A percentile compares a stretch with the other conserved stretches of the same genome.
Evolutionary conservation across 2,888 invertebrate genomes (phyloP).

Genomic region (Prenolepis imparis): DNA sequence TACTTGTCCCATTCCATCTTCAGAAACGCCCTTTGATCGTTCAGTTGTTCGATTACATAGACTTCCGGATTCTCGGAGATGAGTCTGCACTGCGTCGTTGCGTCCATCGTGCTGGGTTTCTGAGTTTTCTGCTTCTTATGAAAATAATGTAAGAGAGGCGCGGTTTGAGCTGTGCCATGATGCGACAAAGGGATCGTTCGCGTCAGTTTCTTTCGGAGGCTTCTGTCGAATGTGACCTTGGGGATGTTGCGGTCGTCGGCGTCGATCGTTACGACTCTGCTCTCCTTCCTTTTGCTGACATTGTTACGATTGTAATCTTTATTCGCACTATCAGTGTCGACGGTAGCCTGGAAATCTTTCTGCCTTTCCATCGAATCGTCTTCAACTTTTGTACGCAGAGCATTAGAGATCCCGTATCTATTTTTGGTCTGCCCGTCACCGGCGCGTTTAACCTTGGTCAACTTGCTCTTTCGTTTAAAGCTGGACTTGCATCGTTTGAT

Average conservation of each 20-base stretch:
- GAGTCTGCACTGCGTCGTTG: conserved; percentile 79
- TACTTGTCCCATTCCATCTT: conserved; percentile 43
- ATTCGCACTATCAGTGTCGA: background rate
- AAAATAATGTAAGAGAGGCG: conserved; percentile 18
- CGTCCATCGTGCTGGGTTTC: conserved; percentile 68
- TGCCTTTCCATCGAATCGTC: background rate
- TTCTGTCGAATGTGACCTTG: conserved; percentile 3
- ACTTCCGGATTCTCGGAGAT: conserved; percentile 67
- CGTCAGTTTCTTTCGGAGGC: conserved; percentile 20
- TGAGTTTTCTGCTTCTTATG: conserved; percentile 16
- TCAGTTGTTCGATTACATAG: conserved; percentile 27
- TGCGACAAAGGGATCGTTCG: conserved; percentile 22
- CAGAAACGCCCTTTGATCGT: conserved; percentile 25
- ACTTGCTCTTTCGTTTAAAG: conserved; percentile 52
- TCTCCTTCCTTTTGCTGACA: conserved; percentile 32
- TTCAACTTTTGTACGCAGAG: background rate
- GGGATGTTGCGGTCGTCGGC: background rate
- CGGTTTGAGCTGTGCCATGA: background rate
- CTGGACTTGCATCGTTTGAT: conserved; percentile 54
- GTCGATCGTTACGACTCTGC: background rate
- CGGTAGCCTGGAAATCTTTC: conserved; percentile 11
- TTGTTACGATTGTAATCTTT: background rate
- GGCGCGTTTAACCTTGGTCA: conserved; percentile 52
- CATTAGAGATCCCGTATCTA: conserved; percentile 9
- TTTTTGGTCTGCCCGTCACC: conserved; percentile 20